These are phyloP conservation scores for Balearica regulorum DNA, from an alignment of 2,797 vertebrate species.

Conservation along the genomic window DNA sequence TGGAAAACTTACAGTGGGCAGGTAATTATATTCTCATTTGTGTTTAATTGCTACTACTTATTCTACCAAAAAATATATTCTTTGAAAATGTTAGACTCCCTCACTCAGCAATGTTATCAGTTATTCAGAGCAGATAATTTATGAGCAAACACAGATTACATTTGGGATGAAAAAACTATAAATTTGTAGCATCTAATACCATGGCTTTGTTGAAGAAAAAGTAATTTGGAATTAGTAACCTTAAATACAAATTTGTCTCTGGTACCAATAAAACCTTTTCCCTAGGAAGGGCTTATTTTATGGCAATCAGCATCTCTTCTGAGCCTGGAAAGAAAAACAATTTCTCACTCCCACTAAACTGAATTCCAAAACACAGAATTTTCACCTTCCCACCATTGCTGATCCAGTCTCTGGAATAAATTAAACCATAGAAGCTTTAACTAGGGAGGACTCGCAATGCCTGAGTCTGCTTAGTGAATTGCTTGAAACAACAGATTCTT, in stretches of 20 bases:
- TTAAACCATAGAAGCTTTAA: conserved; percentile 45
- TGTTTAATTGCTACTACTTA: neutral
- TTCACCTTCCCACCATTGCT: conserved; percentile 5
- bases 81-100: neutral
- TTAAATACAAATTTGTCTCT: neutral
- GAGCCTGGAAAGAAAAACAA: conserved; percentile 16
- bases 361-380: conserved; percentile 23
- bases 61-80: neutral
- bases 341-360: neutral
- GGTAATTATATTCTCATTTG: neutral
- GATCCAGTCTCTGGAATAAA: conserved; percentile 51
- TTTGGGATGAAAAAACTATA: neutral
- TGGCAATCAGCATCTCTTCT: neutral
- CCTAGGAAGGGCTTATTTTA: neutral
- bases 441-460: neutral
- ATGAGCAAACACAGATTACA: neutral
- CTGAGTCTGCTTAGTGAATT: conserved; percentile 10
- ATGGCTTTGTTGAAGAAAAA: neutral
- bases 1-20: neutral
- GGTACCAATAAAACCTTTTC: conserved; percentile 1
- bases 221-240: neutral
- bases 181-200: neutral
- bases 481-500: conserved; percentile 60
- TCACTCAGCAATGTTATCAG: neutral
- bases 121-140: neutral